Evolutionary conservation across 2,797 vertebrate genomes (phyloP).

Genomic region (Thunnus albacares): DNA sequence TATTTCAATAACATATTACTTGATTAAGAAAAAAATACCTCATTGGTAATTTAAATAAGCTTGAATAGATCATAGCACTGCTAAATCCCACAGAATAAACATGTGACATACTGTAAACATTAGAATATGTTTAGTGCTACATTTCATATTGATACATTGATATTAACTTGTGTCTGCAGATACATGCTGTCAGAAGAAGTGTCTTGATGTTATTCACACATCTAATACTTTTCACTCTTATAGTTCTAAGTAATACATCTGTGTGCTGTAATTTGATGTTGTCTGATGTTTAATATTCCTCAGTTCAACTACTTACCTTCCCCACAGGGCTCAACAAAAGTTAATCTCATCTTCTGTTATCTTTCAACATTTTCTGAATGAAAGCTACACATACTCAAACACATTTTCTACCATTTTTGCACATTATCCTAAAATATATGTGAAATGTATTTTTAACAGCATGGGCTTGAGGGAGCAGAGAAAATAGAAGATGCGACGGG

Average conservation of each 20-base stretch:
- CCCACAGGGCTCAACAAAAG: not conserved
- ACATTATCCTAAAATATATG: not conserved
- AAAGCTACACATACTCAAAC: not conserved
- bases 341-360: not conserved
- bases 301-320: not conserved
- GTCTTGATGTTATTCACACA: not conserved
- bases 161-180: not conserved
- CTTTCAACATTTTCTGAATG: slow-evolving; percentile 15
- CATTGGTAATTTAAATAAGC: not conserved
- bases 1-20: not conserved
- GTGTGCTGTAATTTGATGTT: not conserved
- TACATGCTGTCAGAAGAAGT: not conserved
- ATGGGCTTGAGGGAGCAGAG: slow-evolving; percentile 9
- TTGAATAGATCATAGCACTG: not conserved
- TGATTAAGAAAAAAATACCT: not conserved
- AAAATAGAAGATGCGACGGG: not conserved
- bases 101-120: not conserved
- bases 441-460: slow-evolving; percentile 16
- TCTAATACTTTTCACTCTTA: not conserved
- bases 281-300: not conserved
- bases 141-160: not conserved
- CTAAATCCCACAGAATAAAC: not conserved
- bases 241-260: not conserved
- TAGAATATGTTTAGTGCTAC: not conserved
- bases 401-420: slow-evolving; percentile 2